Percentiles rank a stretch among this genome's conserved stretches.
phyloP scores from a whole-genome alignment of 2,113 vertebrate genomes.

The Coregonus clupeaformis region DNA sequence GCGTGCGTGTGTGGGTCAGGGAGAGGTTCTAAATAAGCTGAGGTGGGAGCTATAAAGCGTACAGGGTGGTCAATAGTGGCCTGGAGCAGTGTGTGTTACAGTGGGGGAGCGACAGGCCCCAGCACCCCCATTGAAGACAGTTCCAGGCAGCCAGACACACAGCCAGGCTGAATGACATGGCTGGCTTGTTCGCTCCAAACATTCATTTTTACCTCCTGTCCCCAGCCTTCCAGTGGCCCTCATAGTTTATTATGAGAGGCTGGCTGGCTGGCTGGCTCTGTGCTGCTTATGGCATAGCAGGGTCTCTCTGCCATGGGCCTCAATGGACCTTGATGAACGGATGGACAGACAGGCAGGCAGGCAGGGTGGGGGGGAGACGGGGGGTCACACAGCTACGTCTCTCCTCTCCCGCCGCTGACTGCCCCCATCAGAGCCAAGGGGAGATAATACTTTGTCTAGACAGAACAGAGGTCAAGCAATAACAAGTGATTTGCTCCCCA shows the following conservation, averaged over 20 bases:
- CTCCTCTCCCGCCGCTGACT: constrained; percentile 10
- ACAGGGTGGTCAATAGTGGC: constrained; percentile 65
- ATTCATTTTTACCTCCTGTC: constrained; percentile 41
- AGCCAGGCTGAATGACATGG: constrained; percentile 16
- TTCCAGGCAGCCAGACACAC: constrained; percentile 42
- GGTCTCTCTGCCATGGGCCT: not conserved
- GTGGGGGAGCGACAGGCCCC: constrained; percentile 38
- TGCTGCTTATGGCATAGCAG: not conserved
- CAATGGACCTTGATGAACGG: not conserved
- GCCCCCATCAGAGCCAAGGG: constrained; percentile 20
- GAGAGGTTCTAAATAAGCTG: constrained; percentile 65
- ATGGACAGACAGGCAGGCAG: not conserved
- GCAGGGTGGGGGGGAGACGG: not conserved
- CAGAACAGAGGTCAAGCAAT: constrained; percentile 62
- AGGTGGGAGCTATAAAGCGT: constrained; percentile 62
- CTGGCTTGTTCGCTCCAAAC: constrained; percentile 20
- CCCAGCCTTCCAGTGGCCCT: not conserved
- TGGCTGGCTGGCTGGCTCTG: not conserved
- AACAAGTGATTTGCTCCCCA: constrained; percentile 38
- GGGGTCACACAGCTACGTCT: not conserved
- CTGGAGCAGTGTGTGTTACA: constrained; percentile 17
- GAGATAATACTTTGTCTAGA: constrained; percentile 73
- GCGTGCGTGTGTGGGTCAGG: not conserved
- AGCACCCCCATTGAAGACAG: constrained; percentile 36
- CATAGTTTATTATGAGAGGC: not conserved